phyloP scores from a whole-genome alignment of 2,797 vertebrate species.

The Darevskia mixta region DNA sequence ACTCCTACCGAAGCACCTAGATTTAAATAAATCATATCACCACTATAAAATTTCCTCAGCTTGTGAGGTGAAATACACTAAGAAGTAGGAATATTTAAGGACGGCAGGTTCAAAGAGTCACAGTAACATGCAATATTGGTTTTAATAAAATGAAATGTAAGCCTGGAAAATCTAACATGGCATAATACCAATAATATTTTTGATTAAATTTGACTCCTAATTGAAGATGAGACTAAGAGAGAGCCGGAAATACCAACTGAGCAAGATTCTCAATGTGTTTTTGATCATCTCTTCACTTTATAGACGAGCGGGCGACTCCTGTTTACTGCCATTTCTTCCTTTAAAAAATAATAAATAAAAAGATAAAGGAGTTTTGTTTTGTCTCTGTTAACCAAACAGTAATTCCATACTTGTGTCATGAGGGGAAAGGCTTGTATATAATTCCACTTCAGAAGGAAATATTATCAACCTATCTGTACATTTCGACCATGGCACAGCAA shows the following conservation, averaged over 20 bases:
- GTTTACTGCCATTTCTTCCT: conserved; percentile 33
- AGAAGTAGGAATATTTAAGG: conserved; percentile 11
- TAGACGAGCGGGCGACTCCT: conserved; percentile 33
- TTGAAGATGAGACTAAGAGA: conserved; percentile 66
- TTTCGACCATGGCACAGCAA: conserved; percentile 15
- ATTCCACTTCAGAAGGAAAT: conserved; percentile 26
- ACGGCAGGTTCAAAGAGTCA: conserved; percentile 49
- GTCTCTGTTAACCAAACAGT: conserved; percentile 9
- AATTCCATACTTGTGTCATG: conserved; percentile 29
- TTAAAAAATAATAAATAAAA: conserved; percentile 24
- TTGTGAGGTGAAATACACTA: conserved; percentile 7
- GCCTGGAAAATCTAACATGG: conserved; percentile 57
- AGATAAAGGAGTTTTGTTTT: conserved; percentile 25
- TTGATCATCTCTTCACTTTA: conserved; percentile 53
- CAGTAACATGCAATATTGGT: conserved; percentile 21
- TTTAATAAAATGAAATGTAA: conserved; percentile 54
- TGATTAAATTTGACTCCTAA: conserved; percentile 60
- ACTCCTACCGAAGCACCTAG: background rate
- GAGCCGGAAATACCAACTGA: conserved; percentile 64
- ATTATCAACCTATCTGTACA: conserved; percentile 27
- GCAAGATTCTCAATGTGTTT: conserved; percentile 53
- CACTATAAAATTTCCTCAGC: background rate
- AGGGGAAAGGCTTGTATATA: conserved; percentile 17
- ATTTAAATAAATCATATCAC: conserved; percentile 4
- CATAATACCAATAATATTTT: conserved; percentile 52